phyloP scores from a whole-genome alignment of 2,888 invertebrate genomes.

The Drosophila pullipes region DNA sequence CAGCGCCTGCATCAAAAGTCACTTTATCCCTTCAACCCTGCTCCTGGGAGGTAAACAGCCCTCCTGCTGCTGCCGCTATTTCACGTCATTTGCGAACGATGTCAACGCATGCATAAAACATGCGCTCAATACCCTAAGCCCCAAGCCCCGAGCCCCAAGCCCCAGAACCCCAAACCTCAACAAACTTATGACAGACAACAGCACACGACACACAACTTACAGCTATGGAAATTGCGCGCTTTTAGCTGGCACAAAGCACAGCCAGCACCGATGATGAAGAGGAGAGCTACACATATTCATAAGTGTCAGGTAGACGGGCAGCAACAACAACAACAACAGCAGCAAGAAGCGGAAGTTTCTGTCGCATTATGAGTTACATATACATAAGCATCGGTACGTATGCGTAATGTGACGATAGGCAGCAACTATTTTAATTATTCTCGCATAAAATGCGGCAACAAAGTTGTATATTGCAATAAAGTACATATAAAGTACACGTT shows the following conservation, averaged over 20 bases:
- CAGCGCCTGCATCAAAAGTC: conserved; percentile 25
- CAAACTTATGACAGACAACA: conserved; percentile 68
- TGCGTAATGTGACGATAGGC: conserved; percentile 76
- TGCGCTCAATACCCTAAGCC: conserved; percentile 33
- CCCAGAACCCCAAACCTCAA: conserved; percentile 1
- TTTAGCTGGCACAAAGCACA: conserved; percentile 67
- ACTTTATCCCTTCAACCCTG: background rate
- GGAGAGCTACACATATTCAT: conserved; percentile 61
- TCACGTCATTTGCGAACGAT: conserved; percentile 76
- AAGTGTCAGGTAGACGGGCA: conserved; percentile 62
- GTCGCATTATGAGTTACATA: conserved; percentile 76
- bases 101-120: conserved; percentile 80
- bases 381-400: conserved; percentile 47
- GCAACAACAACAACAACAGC: conserved; percentile 29
- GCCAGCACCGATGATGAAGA: conserved; percentile 29
- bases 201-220: conserved; percentile 55
- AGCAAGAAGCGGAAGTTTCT: conserved; percentile 68
- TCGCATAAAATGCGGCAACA: conserved; percentile 54
- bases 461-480: conserved; percentile 22
- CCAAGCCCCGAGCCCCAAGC: background rate
- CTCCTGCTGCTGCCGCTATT: background rate
- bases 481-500: conserved; percentile 2
- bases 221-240: conserved; percentile 78
- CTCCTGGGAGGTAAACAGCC: background rate
- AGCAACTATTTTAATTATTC: conserved; percentile 73